Evolutionary conservation across 2,797 vertebrate genomes (phyloP).

Genomic region (Hoplostethus mediterraneus): DNA sequence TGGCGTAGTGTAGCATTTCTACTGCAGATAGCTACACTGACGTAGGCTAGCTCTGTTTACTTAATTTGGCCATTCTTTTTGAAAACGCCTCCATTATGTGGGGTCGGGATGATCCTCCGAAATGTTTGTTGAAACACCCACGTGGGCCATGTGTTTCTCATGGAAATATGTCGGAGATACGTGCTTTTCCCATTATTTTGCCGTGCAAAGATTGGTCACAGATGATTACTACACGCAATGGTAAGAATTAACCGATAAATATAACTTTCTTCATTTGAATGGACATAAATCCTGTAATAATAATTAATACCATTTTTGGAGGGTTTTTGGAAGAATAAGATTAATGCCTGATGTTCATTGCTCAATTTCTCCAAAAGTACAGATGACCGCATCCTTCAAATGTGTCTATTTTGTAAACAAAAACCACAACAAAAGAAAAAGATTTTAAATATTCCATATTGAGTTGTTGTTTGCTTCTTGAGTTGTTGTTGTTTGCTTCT

Average conservation of each 20-base stretch:
- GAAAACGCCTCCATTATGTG: conserved; percentile 2
- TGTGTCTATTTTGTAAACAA: no score
- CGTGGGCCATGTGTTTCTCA: conserved; percentile 35
- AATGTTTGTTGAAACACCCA: conserved; percentile 40
- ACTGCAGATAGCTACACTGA: neutral
- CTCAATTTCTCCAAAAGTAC: no score
- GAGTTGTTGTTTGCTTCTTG: conserved; percentile 46
- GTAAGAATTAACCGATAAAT: conserved; percentile 3
- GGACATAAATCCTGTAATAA: no score
- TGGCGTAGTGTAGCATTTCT: neutral
- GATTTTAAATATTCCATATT: neutral
- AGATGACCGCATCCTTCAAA: no score
- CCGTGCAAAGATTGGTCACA: conserved; percentile 30
- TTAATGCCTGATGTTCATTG: no score
- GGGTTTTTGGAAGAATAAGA: no score
- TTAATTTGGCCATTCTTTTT: neutral
- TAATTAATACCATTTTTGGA: neutral
- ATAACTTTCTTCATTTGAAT: no score
- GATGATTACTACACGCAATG: conserved; percentile 32
- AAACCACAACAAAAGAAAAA: no score
- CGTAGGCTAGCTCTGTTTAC: neutral
- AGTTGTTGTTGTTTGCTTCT: conserved; percentile 50
- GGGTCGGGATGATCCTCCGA: conserved; percentile 10
- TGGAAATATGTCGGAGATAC: conserved; percentile 11
- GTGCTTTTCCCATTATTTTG: conserved; percentile 26